These are phyloP conservation scores for Ascaphus truei DNA, from an alignment of 2,113 vertebrate species.

Conservation along the genomic window DNA sequence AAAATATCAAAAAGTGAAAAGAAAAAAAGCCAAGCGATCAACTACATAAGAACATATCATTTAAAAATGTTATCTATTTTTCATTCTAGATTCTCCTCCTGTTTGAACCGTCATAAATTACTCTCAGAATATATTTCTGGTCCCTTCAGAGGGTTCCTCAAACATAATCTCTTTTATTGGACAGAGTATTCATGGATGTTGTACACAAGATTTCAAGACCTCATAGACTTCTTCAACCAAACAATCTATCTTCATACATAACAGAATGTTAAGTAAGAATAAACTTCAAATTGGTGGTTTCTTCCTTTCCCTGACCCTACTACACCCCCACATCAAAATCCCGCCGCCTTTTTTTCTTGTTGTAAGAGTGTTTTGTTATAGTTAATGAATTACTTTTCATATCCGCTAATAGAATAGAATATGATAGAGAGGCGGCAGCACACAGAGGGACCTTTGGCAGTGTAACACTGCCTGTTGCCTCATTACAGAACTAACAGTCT, in stretches of 20 bases:
- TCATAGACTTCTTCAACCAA: neutral
- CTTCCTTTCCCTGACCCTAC: neutral
- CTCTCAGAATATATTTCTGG: no score
- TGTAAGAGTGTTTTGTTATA: slow-evolving; percentile 53
- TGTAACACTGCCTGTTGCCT: slow-evolving; percentile 66
- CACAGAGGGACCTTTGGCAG: slow-evolving; percentile 70
- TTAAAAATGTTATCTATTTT: no score
- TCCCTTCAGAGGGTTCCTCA: no score
- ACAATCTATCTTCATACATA: neutral
- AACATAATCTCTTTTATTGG: no score
- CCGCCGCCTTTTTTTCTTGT: neutral
- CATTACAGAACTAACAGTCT: slow-evolving; percentile 76
- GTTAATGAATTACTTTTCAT: slow-evolving; percentile 70
- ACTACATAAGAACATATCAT: no score
- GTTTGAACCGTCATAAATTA: no score
- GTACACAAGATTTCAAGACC: neutral
- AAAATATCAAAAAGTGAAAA: no score
- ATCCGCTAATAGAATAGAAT: slow-evolving; percentile 63
- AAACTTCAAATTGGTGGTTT: neutral
- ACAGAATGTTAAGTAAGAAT: neutral
- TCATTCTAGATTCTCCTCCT: no score
- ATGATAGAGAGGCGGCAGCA: slow-evolving; percentile 59
- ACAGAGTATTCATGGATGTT: neutral
- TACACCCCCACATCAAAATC: neutral
- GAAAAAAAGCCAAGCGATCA: no score